Evolutionary conservation across 2,888 invertebrate species (phyloP).

Genomic region (Noctua janthe): DNA sequence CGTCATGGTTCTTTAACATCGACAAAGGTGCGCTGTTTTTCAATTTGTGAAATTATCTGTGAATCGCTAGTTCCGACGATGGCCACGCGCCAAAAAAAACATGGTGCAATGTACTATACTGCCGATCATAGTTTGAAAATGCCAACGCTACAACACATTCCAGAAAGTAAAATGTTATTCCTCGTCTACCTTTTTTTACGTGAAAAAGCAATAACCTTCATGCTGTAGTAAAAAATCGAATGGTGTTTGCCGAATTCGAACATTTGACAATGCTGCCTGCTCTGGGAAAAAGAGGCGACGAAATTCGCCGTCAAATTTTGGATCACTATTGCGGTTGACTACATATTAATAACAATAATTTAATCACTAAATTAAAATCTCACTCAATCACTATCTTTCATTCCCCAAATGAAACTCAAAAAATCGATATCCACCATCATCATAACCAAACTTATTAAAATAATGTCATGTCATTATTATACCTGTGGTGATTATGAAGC

Average conservation of each 20-base stretch:
- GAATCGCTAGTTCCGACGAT: neutral
- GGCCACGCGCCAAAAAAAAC: neutral
- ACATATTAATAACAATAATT: neutral
- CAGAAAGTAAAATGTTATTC: slow-evolving; percentile 21
- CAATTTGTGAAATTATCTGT: neutral
- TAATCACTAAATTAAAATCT: neutral
- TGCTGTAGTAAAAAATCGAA: slow-evolving; percentile 23
- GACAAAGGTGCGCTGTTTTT: neutral
- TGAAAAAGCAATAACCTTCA: slow-evolving; percentile 26
- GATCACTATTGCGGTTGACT: neutral
- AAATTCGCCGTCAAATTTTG: neutral
- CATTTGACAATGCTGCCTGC: slow-evolving; percentile 17
- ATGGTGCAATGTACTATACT: neutral
- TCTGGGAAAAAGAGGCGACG: slow-evolving; percentile 1
- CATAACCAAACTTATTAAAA: neutral
- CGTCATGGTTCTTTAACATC: neutral
- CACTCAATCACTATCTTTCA: neutral
- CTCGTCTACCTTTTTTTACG: slow-evolving; percentile 1
- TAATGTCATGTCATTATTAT: neutral
- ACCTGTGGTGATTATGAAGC: neutral
- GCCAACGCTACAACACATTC: slow-evolving; percentile 20
- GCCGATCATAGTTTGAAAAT: slow-evolving; percentile 41
- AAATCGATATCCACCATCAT: neutral
- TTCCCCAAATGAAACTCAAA: neutral
- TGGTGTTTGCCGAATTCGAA: slow-evolving; percentile 15